Percentiles rank a stretch among this genome's conserved stretches.
Conservation (phyloP, 1,140 invertebrate genomes). For the Macrobrachium nipponense region DNA sequence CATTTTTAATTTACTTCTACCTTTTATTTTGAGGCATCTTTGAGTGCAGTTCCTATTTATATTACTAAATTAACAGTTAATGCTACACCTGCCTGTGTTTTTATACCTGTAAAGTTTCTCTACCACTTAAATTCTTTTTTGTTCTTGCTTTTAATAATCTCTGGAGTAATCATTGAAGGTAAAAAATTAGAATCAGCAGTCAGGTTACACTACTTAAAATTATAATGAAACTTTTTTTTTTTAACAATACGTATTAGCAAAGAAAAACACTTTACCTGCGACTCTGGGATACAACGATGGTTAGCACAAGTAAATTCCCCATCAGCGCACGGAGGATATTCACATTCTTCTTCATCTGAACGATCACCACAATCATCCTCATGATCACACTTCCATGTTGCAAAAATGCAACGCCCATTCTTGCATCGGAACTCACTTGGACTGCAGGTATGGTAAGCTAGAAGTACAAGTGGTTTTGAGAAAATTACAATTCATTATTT, state of each 20-base stretch:
- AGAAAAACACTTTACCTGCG: slow-evolving; percentile 72
- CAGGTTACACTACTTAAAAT: neutral
- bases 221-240: neutral
- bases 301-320: slow-evolving; percentile 95
- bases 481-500: neutral
- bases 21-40: no score
- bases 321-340: slow-evolving; percentile 88
- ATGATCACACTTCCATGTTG: slow-evolving; percentile 93
- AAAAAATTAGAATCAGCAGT: neutral
- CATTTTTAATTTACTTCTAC: no score
- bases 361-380: slow-evolving; percentile 95
- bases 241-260: neutral
- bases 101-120: no score
- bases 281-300: slow-evolving; percentile 86
- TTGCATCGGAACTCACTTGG: slow-evolving; percentile 93
- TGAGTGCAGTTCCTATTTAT: no score
- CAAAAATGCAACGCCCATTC: slow-evolving; percentile 95
- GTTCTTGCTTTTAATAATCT: no score
- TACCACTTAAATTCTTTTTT: no score
- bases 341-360: slow-evolving; percentile 92
- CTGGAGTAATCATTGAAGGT: no score
- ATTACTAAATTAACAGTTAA: no score
- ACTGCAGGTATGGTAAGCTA: slow-evolving; percentile 91
- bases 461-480: slow-evolving; percentile 63
- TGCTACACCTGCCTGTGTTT: no score